Percentiles rank a stretch among this genome's conserved stretches.
These are phyloP conservation scores for Porphyrio hochstetteri DNA, from an alignment of 2,113 vertebrate genomes.

Conservation along the genomic window DNA sequence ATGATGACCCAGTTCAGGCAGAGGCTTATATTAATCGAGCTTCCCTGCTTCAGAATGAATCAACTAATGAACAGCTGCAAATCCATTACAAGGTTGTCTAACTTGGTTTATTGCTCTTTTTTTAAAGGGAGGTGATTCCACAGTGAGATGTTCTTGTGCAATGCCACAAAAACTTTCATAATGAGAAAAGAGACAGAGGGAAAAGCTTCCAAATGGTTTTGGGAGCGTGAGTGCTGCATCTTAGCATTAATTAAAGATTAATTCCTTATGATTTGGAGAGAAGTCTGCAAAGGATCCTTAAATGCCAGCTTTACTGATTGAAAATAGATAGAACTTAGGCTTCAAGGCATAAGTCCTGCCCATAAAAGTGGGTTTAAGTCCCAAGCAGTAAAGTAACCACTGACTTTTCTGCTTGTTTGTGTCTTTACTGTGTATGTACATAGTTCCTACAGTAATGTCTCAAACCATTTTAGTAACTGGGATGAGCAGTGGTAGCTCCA, in stretches of 20 bases:
- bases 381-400: not conserved
- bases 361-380: not conserved
- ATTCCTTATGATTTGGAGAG: not conserved
- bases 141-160: not conserved
- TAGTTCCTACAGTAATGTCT: not conserved
- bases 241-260: not conserved
- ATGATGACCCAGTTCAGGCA: slow-evolving; percentile 97
- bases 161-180: not conserved
- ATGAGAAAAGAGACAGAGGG: not conserved
- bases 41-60: slow-evolving; percentile 97
- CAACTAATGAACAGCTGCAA: slow-evolving; percentile 96
- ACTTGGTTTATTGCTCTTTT: not conserved
- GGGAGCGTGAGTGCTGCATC: not conserved
- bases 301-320: not conserved
- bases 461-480: not conserved
- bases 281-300: not conserved
- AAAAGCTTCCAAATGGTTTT: not conserved
- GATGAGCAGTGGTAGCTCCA: not conserved
- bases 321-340: not conserved
- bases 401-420: not conserved
- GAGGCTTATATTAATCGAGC: slow-evolving; percentile 98
- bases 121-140: not conserved
- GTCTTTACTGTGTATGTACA: not conserved
- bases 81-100: slow-evolving; percentile 94
- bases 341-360: not conserved